Conservation (phyloP, 2,797 vertebrate species). For the Zenarchopterus dispar region DNA sequence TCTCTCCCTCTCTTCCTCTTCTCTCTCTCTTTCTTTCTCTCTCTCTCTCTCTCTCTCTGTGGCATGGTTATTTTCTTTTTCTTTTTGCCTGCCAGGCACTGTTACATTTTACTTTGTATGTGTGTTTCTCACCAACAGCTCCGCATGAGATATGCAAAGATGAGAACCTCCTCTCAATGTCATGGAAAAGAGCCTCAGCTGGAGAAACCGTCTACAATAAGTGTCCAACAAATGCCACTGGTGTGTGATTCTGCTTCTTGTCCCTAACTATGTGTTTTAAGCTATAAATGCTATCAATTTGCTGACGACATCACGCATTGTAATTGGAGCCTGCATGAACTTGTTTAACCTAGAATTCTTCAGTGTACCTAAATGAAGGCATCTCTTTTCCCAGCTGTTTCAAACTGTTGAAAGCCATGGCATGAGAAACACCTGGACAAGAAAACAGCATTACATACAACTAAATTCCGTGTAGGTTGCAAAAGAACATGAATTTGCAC, state of each 20-base stretch:
- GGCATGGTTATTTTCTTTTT: constrained; percentile 24
- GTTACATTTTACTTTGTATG: constrained; percentile 28
- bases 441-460: too few relatives aligned
- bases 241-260: too few relatives aligned
- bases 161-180: constrained; percentile 89
- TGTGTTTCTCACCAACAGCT: constrained; percentile 75
- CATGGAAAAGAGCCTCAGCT: constrained; percentile 94
- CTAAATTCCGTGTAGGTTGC: too few relatives aligned
- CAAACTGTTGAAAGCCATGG: too few relatives aligned
- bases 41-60: constrained; percentile 4
- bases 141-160: constrained; percentile 96
- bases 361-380: too few relatives aligned
- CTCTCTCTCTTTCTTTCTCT: background rate
- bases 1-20: constrained; percentile 14
- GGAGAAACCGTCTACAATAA: constrained; percentile 98
- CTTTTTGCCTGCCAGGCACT: constrained; percentile 13
- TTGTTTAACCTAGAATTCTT: too few relatives aligned
- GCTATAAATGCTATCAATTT: background rate
- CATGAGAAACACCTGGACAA: too few relatives aligned
- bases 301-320: background rate
- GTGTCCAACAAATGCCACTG: constrained; percentile 95
- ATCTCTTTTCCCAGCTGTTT: too few relatives aligned
- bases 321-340: too few relatives aligned
- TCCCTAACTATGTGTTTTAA: background rate
- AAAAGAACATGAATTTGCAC: too few relatives aligned